Base-by-base conservation (phyloP, 2,797 vertebrate genomes). In the Bovichtus variegatus region DNA sequence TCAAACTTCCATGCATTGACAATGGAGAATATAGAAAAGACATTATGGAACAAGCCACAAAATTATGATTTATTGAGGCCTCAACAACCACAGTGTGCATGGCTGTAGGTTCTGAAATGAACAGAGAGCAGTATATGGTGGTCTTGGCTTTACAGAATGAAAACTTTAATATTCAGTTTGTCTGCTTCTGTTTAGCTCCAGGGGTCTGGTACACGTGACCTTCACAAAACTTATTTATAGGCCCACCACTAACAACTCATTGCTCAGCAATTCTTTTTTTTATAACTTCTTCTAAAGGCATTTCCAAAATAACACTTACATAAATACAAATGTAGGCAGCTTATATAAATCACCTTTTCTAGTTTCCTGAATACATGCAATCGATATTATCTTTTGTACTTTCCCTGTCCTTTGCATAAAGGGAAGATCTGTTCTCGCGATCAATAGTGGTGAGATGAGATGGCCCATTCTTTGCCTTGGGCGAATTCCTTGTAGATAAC, bases 311-410 rank as follows among this genome's bases (percentile, higher is more conserved):
- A 90, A 49, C 53, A 69, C 85, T 91, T 92, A 88, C 43, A 88
- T 90, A 90, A 92, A 90, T 59, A 66, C 19, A 66, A 79, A 88
- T 72, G 84, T 89, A 84, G 91, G 90, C 87, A 87, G 88, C 78
- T 91, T 92, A 87, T 83, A 88, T 92, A 86, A 93, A 89, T 84
- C 55, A 51, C 41, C 41, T 49, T 60, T 85, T 65, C 46, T 60
- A 31, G 27, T 41, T 81, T 60, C 34, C 49, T 76, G 73, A 80
- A 80, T 74, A 70, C 38, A 54, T 64, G 6, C 80, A 83, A 85
- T 92, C 88, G 2, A 90, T 91, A 69, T 36, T 18, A 47, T 69
- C 55, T 78, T 86, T 77, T 64, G 43, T 69, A 62, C 64, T 66
- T 68, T 74, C 60, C 70, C 38, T 73, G 63, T 71, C 74, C 66